Evolutionary conservation across 2,888 invertebrate genomes (phyloP), one percentile per base, ranked within the genome.

Genomic region (Polylopha cassiicola): DNA sequence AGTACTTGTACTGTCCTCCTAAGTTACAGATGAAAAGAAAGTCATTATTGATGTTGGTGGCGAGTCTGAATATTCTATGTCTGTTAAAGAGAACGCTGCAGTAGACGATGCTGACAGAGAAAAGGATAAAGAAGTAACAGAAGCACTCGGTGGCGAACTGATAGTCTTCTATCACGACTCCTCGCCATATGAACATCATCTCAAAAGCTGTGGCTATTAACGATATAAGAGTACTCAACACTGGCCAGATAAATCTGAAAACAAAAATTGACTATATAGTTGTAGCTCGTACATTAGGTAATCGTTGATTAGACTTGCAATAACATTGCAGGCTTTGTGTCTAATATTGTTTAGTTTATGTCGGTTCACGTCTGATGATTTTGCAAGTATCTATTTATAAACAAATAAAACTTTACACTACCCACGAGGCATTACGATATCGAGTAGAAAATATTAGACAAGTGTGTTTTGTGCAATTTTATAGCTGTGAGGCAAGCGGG

Each of bases 71-170:
- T 3, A 77, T 55, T 16, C 53, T 52, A 0, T 52, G 20, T 8
- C 51, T 58, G 21, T 66, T 68, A 1, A 34, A 1, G 2, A 71
- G 9, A 0, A 67, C 38, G 13, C 66, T 61, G 2, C 21, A 18
- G 37, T 58, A 64, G 1, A 74, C 52, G 0, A 59, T 9, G 0
- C 70, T 66, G 1, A 69, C 50, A 0, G 61, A 44, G 3, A 54
- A 57, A 0, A 75, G 20, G 3, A 76, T 46, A 5, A 76, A 46
- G 17, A 66, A 49, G 39, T 76, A 79, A 43, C 70, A 73, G 48
- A 76, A 72, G 17, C 65, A 61, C 45, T 77, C 77, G 0, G 70
- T 70, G 0, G 77, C 76, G 6, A 63, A 56, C 0, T 67, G 51
- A 28, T 73, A 66, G 47, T 79, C 73, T 1, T 55, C 37, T 1